phyloP scores from a whole-genome alignment of 2,797 vertebrate species.

The Microchirus variegatus region DNA sequence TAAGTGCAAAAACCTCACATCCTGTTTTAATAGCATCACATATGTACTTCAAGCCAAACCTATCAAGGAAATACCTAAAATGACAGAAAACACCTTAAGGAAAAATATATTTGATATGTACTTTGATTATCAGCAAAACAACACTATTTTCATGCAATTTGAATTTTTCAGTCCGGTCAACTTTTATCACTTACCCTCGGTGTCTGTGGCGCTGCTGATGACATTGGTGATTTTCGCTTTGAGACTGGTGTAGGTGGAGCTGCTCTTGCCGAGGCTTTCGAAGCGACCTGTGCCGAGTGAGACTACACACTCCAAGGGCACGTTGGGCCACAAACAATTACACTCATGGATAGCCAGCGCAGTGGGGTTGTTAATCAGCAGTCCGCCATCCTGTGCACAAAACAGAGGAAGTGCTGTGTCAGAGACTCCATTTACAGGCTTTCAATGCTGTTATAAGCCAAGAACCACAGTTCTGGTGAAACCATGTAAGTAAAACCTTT shows the following conservation, averaged over 20 bases:
- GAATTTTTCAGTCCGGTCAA: too few relatives aligned
- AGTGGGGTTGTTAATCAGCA: constrained; percentile 96
- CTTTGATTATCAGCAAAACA: too few relatives aligned
- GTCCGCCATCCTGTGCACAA: constrained; percentile 89
- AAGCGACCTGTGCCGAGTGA: constrained; percentile 93
- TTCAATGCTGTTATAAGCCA: constrained; percentile 22
- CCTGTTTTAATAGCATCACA: too few relatives aligned
- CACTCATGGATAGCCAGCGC: constrained; percentile 93
- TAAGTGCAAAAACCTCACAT: too few relatives aligned
- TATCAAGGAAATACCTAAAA: too few relatives aligned
- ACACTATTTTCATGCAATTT: background rate
- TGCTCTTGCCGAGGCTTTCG: constrained; percentile 81
- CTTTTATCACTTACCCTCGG: constrained; percentile 86
- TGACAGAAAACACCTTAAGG: too few relatives aligned
- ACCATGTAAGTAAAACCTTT: constrained; percentile 43
- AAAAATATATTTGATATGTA: too few relatives aligned
- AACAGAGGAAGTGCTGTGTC: constrained; percentile 36
- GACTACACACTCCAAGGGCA: constrained; percentile 91
- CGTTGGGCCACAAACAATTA: constrained; percentile 92
- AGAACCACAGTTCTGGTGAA: constrained; percentile 32
- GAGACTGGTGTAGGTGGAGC: constrained; percentile 88
- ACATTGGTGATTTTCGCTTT: constrained; percentile 93
- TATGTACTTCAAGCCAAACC: too few relatives aligned
- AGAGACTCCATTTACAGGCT: constrained; percentile 20
- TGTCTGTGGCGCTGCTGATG: constrained; percentile 97